A percentile compares a stretch with the other conserved stretches of the same genome.
These are phyloP conservation scores for Phacellophora camtschatica DNA, from an alignment of 30 jellyfish, hydroid and myxozoan species.

Conservation along the genomic window DNA sequence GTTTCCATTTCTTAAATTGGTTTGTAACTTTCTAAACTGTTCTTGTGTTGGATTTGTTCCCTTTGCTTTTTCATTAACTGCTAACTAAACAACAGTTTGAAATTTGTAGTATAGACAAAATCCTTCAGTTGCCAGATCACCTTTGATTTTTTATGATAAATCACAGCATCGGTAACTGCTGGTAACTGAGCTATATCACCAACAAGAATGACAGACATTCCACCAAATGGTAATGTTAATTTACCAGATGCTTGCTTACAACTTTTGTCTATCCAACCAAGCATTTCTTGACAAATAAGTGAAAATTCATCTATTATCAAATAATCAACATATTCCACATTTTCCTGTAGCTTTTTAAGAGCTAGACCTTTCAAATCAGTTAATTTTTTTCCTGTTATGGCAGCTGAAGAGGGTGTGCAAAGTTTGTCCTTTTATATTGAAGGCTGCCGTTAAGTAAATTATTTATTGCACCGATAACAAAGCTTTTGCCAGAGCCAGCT, in stretches of 20 bases:
- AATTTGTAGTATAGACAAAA: neutral
- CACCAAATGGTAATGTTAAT: conserved; percentile 10
- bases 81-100: conserved; percentile 5
- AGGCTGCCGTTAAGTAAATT: conserved; percentile 15
- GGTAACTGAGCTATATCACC: conserved; percentile 44
- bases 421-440: conserved; percentile 22
- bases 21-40: neutral
- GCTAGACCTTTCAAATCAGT: neutral
- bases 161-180: conserved; percentile 19
- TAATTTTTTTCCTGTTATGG: neutral
- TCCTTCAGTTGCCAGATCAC: conserved; percentile 3
- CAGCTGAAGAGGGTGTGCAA: conserved; percentile 6
- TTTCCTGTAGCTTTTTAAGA: neutral
- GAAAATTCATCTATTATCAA: conserved; percentile 40
- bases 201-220: conserved; percentile 10
- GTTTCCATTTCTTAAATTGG: conserved; percentile 13
- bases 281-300: conserved; percentile 3
- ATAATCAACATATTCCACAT: neutral
- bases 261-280: conserved; percentile 28
- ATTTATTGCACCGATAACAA: conserved; percentile 11
- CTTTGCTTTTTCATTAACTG: neutral
- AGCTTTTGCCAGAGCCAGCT: conserved; percentile 47
- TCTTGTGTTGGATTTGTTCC: neutral
- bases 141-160: conserved; percentile 11
- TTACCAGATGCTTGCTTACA: conserved; percentile 33